phyloP scores from a whole-genome alignment of 2,797 vertebrate genomes.

The Myripristis jacobus region DNA sequence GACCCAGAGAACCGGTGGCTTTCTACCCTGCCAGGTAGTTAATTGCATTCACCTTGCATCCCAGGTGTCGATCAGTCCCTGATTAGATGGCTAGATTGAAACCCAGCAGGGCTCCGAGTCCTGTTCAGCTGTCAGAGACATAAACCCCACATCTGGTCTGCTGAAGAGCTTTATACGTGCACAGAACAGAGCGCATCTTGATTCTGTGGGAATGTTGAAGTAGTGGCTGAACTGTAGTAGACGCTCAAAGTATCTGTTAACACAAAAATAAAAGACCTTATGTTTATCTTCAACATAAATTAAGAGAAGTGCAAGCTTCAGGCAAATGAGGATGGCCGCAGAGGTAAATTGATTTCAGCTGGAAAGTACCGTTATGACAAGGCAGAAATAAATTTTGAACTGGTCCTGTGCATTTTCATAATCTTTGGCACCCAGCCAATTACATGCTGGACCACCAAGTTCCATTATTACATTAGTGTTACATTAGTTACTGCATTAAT shows the following conservation, averaged over 20 bases:
- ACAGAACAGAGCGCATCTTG: neutral
- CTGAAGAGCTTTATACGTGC: constrained; percentile 14
- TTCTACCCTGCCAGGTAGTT: constrained; percentile 16
- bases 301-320: neutral
- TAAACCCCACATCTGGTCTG: neutral
- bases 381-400: constrained; percentile 10
- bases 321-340: neutral
- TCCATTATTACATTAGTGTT: no score
- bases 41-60: constrained; percentile 44
- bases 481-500: constrained; percentile 47
- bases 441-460: constrained; percentile 28
- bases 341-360: neutral
- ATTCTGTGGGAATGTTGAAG: neutral
- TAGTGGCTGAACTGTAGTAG: neutral
- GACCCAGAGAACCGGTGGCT: constrained; percentile 30
- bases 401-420: constrained; percentile 29
- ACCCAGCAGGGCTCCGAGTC: no score
- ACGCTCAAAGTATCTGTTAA: neutral
- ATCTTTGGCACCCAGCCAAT: constrained; percentile 12
- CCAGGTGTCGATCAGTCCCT: constrained; percentile 16
- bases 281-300: neutral
- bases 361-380: neutral
- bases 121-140: no score
- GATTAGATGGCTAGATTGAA: no score
- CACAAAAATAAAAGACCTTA: neutral